These are phyloP conservation scores for Zosterops borbonicus DNA, from an alignment of 2,113 vertebrate species.

Conservation along the genomic window DNA sequence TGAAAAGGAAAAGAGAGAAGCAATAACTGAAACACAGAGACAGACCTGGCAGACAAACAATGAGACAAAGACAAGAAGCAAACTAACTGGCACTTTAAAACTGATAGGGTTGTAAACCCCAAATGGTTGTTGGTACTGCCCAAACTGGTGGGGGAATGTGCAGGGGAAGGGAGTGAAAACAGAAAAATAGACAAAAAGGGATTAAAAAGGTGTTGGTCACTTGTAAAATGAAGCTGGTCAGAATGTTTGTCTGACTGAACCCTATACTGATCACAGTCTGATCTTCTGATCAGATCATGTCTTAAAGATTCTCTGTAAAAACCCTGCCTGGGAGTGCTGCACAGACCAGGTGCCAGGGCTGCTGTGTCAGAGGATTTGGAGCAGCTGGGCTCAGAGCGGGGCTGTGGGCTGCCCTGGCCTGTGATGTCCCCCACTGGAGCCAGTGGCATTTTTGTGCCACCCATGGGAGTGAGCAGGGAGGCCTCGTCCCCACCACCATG, in stretches of 20 bases:
- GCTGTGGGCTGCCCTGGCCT: background rate
- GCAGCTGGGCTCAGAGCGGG: background rate
- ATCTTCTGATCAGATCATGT: background rate
- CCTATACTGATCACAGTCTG: fast-evolving
- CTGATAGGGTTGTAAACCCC: background rate
- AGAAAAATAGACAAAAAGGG: background rate
- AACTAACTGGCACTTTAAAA: background rate
- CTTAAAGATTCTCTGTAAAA: background rate
- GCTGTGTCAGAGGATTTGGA: background rate
- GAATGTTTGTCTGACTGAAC: background rate
- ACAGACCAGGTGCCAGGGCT: background rate
- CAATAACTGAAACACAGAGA: background rate
- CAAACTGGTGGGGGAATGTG: background rate
- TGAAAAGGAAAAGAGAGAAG: background rate
- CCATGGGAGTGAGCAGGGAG: fast-evolving
- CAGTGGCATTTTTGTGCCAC: background rate
- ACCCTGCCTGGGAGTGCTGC: background rate
- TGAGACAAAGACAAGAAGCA: background rate
- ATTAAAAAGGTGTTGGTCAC: background rate
- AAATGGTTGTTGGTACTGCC: fast-evolving
- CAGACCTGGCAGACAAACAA: background rate
- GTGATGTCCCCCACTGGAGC: background rate
- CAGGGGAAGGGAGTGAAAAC: background rate
- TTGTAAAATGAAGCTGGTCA: background rate
- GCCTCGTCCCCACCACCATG: fast-evolving